phyloP scores from a whole-genome alignment of 2,113 vertebrate species.

The Cryptomyrus ogoouensis region DNA sequence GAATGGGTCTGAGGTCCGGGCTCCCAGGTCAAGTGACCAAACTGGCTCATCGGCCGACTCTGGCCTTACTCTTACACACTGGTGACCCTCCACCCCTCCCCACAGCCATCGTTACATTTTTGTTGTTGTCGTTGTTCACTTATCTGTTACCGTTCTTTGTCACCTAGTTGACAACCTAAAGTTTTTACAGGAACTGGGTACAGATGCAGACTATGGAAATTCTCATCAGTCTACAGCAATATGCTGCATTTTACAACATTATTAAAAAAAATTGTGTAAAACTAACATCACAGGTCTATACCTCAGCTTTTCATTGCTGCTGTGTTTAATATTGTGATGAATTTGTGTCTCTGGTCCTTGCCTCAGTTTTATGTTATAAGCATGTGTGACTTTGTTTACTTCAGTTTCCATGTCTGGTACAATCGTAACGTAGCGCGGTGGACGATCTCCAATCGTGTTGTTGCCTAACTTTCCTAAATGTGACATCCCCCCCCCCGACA shows the following conservation, averaged over 20 bases:
- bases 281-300: neutral
- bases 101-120: neutral
- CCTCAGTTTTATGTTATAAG: neutral
- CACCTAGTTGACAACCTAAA: neutral
- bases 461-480: constrained; percentile 28
- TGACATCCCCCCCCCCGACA: constrained; percentile 48
- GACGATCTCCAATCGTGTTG: neutral
- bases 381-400: neutral
- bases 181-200: neutral
- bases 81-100: neutral
- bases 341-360: neutral
- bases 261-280: neutral
- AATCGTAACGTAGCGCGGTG: neutral
- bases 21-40: neutral
- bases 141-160: neutral
- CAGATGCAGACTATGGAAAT: neutral
- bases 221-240: neutral
- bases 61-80: neutral
- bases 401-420: neutral
- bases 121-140: neutral
- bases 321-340: neutral
- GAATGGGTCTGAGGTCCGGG: neutral
- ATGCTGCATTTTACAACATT: neutral
- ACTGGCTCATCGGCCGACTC: neutral
- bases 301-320: neutral